phyloP scores from a whole-genome alignment of 2,113 vertebrate species.

The Ictidomys tridecemlineatus region DNA sequence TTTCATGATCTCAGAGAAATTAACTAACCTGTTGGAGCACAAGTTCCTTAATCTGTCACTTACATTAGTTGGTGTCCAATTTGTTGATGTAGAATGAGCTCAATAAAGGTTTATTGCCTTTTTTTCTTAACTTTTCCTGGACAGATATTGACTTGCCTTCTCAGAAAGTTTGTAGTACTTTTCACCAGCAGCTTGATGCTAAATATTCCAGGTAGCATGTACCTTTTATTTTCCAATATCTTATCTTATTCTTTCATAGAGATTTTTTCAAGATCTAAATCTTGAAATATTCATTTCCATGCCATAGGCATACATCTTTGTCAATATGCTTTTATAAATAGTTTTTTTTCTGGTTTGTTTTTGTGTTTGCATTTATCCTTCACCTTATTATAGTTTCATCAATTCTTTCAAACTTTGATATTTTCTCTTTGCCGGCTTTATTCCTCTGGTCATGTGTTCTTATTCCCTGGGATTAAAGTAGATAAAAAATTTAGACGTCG shows the following conservation, averaged over 20 bases:
- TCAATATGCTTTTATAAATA: background rate
- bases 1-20: slow-evolving; percentile 10
- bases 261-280: background rate
- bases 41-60: background rate
- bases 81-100: slow-evolving; percentile 19
- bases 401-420: background rate
- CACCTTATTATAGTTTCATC: background rate
- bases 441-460: background rate
- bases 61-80: slow-evolving; percentile 11
- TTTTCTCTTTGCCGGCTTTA: background rate
- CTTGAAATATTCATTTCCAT: slow-evolving; percentile 53
- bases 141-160: slow-evolving; percentile 34
- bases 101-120: slow-evolving; percentile 25
- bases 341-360: background rate
- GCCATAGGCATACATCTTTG: background rate
- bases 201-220: background rate
- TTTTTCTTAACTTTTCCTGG: slow-evolving; percentile 57
- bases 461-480: background rate
- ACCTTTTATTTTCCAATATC: slow-evolving; percentile 24
- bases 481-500: background rate
- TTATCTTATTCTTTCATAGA: background rate
- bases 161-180: background rate
- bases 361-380: slow-evolving; percentile 2
- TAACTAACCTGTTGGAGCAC: slow-evolving; percentile 40
- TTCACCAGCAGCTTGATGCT: background rate